phyloP scores from a whole-genome alignment of 1,140 invertebrate species.

The Sycobia sp. region DNA sequence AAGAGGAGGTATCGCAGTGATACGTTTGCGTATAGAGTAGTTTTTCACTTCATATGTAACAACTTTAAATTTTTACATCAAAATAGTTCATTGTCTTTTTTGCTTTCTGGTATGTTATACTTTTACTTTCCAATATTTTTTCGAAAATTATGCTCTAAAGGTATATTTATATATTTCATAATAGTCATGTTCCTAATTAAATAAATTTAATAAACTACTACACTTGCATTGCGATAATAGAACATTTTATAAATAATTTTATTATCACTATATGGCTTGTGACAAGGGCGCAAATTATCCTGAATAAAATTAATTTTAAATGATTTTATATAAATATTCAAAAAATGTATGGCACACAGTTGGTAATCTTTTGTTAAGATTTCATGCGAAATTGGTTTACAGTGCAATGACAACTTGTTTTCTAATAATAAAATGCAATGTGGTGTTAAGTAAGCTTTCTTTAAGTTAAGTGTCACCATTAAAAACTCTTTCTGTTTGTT shows the following conservation, averaged over 20 bases:
- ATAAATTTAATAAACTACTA: constrained; percentile 19
- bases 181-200: constrained; percentile 28
- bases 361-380: not conserved
- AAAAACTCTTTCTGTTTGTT: constrained; percentile 1
- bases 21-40: constrained; percentile 22
- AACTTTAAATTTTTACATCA: not conserved
- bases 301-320: not conserved
- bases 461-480: constrained; percentile 4
- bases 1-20: constrained; percentile 1
- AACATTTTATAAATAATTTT: constrained; percentile 16
- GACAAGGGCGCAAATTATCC: constrained; percentile 9
- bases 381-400: not conserved
- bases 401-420: constrained; percentile 14
- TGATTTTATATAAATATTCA: constrained; percentile 1
- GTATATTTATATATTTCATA: constrained; percentile 6
- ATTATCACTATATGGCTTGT: not conserved
- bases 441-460: constrained; percentile 22
- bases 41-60: constrained; percentile 22
- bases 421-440: constrained; percentile 15
- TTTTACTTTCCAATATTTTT: not conserved
- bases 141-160: not conserved
- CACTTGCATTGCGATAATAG: constrained; percentile 12
- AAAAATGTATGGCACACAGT: not conserved
- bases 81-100: constrained; percentile 3
- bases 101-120: not conserved